Evolutionary conservation across 2,888 invertebrate genomes (phyloP), one percentile per base, ranked within the genome.

Genomic region (Pollenia amentaria): DNA sequence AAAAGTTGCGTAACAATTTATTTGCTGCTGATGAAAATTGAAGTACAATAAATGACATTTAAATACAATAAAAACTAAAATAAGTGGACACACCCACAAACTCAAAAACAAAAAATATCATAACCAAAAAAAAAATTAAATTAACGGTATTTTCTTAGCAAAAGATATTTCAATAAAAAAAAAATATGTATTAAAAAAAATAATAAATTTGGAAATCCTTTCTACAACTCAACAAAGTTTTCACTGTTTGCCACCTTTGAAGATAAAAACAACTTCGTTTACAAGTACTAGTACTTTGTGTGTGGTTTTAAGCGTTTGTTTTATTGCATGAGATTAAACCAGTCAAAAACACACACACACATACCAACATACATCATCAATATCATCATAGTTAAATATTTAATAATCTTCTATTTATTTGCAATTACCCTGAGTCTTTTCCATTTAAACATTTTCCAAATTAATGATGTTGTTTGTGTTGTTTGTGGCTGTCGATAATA

Each of bases 381-480:
- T 29, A 53, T 60, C 21, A 48, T 57, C 7, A 44, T 46, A 57
- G 18, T 48, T 67, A 75, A 82, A 76, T 62, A 44, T 85, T 85
- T 72, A 77, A 64, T 73, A 81, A 78, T 82, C 77, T 82, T 42
- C 44, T 42, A 73, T 78, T 81, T 75, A 82, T 79, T 79, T 82
- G 67, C 60, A 79, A 86, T 83, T 82, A 75, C 62, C 76, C 44
- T 18, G 29, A 69, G 51, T 62, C 69, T 44, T 42, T 44, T 21
- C 48, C 57, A 60, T 82, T 67, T 75, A 60, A 76, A 70, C 46
- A 75, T 79, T 83, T 79, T 69, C 44, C 51, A 70, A 83, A 86
- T 76, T 83, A 64, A 82, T 82, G 86, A 64, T 79, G 83, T 72
- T 82, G 82, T 55, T 82, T 78, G 60, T 86, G 78, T 44, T 75